phyloP scores from a whole-genome alignment of 1,140 invertebrate species.

The Drosophila kohkoa region DNA sequence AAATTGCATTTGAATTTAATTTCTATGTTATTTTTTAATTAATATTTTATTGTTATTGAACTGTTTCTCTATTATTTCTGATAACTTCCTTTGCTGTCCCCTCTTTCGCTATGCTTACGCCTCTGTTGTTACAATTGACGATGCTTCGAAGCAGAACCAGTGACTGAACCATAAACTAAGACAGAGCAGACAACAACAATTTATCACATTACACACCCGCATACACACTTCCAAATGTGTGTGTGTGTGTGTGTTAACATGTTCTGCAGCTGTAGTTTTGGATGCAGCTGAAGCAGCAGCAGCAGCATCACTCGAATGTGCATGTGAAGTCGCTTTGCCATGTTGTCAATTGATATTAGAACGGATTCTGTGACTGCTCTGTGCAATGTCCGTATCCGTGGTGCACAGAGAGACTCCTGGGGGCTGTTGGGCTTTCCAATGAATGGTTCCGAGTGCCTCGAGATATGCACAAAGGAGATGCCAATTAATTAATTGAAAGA shows the following conservation, averaged over 20 bases:
- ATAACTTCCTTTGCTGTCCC: not conserved
- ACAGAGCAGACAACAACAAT: constrained; percentile 25
- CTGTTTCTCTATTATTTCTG: no score
- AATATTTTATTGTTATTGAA: no score
- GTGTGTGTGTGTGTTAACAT: constrained; percentile 7
- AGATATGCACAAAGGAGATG: not conserved
- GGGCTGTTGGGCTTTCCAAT: not conserved
- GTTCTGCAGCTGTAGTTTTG: not conserved
- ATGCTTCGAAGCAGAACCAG: not conserved
- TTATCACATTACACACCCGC: constrained; percentile 8
- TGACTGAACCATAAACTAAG: constrained; percentile 39
- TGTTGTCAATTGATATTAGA: constrained; percentile 34
- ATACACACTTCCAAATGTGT: constrained; percentile 7
- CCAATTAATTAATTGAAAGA: constrained; percentile 29
- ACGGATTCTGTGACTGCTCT: not conserved
- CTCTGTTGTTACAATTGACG: constrained; percentile 20
- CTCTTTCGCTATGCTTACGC: not conserved
- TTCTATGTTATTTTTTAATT: no score
- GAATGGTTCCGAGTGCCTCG: not conserved
- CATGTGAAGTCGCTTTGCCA: constrained; percentile 14
- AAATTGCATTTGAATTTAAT: no score
- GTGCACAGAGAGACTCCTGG: not conserved
- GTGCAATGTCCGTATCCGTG: not conserved
- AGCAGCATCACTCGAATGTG: constrained; percentile 11
- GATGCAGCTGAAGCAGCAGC: no score